phyloP scores from a whole-genome alignment of 1,140 invertebrate genomes.

The Telenomus remus region DNA sequence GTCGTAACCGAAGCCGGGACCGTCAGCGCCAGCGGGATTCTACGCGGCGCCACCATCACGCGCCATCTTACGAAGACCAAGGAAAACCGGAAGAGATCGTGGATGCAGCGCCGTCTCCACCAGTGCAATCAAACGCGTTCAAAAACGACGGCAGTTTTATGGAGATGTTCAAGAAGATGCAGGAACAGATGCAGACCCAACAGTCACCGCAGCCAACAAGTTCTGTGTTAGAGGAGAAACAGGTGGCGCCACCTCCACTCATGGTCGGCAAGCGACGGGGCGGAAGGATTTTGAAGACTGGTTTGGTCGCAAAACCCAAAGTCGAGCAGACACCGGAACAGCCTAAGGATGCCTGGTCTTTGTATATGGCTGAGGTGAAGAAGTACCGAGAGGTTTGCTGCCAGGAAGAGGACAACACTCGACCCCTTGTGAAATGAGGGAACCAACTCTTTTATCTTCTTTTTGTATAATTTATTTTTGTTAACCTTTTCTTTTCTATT shows the following conservation, averaged over 20 bases:
- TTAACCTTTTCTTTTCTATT: neutral
- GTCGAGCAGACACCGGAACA: conserved; percentile 79
- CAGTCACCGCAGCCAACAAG: conserved; percentile 60
- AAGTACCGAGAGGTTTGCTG: conserved; percentile 93
- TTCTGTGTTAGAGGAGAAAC: conserved; percentile 67
- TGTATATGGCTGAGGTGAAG: conserved; percentile 94
- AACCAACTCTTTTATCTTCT: conserved; percentile 15
- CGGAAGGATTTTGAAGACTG: conserved; percentile 90
- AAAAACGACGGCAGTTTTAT: conserved; percentile 92
- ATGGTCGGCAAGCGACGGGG: conserved; percentile 89
- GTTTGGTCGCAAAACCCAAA: conserved; percentile 90
- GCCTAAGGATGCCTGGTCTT: conserved; percentile 91
- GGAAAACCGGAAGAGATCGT: conserved; percentile 56
- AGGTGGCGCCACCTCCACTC: conserved; percentile 77
- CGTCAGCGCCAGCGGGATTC: conserved; percentile 61
- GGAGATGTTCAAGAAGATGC: conserved; percentile 93
- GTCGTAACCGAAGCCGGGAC: conserved; percentile 66
- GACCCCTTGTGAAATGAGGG: conserved; percentile 91
- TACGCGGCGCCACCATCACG: conserved; percentile 57
- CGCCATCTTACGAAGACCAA: conserved; percentile 60
- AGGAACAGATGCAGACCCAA: conserved; percentile 77
- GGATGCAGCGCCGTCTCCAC: conserved; percentile 58
- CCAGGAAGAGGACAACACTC: conserved; percentile 92
- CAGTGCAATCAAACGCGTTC: conserved; percentile 79
- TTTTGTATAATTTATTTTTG: conserved; percentile 10